These are phyloP conservation scores for Echinarachnius parma DNA, from an alignment of 53 echinoderm and acorn worm genomes.

Conservation along the genomic window DNA sequence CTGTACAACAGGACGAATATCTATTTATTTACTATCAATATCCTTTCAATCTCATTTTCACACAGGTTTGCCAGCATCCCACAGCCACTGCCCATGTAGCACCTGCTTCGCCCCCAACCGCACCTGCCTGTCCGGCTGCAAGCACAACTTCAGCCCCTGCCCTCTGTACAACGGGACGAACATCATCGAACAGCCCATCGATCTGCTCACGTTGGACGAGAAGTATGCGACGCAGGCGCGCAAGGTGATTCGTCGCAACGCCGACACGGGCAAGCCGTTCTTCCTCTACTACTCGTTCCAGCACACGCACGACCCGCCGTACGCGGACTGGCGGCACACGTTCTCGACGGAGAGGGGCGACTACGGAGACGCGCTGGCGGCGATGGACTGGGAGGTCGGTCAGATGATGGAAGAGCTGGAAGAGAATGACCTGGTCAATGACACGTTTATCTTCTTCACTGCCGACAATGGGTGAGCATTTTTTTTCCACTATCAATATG, in stretches of 20 bases:
- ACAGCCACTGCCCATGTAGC: constrained; percentile 72
- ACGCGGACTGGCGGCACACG: constrained; percentile 39
- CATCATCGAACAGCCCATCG: constrained; percentile 55
- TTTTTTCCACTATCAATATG: background rate
- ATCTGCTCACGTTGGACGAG: constrained; percentile 33
- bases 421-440: constrained; percentile 18
- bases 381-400: constrained; percentile 54
- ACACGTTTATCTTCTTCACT: constrained; percentile 48
- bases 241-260: constrained; percentile 15
- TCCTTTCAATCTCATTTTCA: too few species aligned
- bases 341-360: constrained; percentile 33
- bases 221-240: constrained; percentile 35
- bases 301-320: constrained; percentile 53
- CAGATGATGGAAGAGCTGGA: constrained; percentile 42
- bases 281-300: constrained; percentile 57
- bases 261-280: constrained; percentile 35
- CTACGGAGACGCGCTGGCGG: constrained; percentile 50
- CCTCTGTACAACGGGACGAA: constrained; percentile 40
- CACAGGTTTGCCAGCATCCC: constrained; percentile 59
- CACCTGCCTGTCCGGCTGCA: constrained; percentile 27
- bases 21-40: too few species aligned
- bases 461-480: constrained; percentile 53
- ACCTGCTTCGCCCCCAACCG: constrained; percentile 36
- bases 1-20: constrained; percentile 36
- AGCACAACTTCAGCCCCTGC: constrained; percentile 37